A percentile compares a stretch with the other conserved stretches of the same genome.
Evolutionary conservation across 2,888 invertebrate species (phyloP).

Genomic region (Aphrophora alni): DNA sequence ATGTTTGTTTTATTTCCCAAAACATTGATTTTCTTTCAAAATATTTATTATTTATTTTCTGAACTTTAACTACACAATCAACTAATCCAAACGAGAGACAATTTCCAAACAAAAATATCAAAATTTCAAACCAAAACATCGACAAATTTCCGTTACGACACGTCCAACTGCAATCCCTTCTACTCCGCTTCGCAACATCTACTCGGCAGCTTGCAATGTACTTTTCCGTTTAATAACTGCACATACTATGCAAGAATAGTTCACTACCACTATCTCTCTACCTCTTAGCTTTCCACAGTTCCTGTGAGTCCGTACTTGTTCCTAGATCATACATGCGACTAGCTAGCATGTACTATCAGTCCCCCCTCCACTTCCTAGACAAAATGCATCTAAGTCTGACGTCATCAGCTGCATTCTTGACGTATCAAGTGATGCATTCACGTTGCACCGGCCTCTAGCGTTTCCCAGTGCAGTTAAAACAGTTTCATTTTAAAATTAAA

Average conservation of each 20-base stretch:
- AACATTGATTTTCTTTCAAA: too few relatives aligned
- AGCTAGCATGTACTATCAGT: not conserved
- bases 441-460: not conserved
- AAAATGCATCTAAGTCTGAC: not conserved
- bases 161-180: not conserved
- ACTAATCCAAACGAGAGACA: too few relatives aligned
- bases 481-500: too few relatives aligned
- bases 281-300: not conserved
- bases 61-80: too few relatives aligned
- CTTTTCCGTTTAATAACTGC: too few relatives aligned
- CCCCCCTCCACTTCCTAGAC: slow-evolving; percentile 5
- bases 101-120: too few relatives aligned
- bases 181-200: not conserved
- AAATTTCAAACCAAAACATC: too few relatives aligned
- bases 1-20: too few relatives aligned
- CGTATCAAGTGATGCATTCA: not conserved
- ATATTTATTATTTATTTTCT: too few relatives aligned
- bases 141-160: too few relatives aligned
- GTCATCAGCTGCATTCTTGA: not conserved
- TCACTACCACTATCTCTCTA: not conserved
- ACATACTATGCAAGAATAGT: not conserved
- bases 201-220: not conserved
- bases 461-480: too few relatives aligned
- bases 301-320: slow-evolving; percentile 23
- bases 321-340: slow-evolving; percentile 27